Base-by-base conservation (phyloP, 2,113 vertebrate species). In the Osmerus mordax region DNA sequence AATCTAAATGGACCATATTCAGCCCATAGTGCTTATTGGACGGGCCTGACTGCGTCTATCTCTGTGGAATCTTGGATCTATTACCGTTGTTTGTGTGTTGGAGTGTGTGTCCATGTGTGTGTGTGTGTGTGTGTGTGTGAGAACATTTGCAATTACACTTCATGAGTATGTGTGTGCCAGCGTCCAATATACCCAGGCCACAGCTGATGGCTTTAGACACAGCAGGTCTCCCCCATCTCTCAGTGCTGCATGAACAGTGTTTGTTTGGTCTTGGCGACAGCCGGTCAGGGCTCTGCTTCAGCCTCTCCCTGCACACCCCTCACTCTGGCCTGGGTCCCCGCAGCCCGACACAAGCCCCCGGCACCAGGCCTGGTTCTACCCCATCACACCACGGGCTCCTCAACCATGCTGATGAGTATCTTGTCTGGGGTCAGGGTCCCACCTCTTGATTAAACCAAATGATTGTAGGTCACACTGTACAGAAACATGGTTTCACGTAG, bases 1-100 rank as follows among this genome's bases (percentile, higher is more conserved):
- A 74, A 81, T 73, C 79, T 84, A 86, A 87, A 90, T 89, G 87
- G 89, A 81, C 80, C 84, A 75, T 82, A 79, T 83, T 90, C 85
- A 74, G 58, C 13, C 47, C 56, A 52, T 36, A 28, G 25, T 59
- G 76, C 79, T 86, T 83, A 84, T 88, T 83, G 83, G 85, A 84
- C 84, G 71, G 72, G 79, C 71, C 81, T 13, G 69, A 25, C 13
- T 70, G 32, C 16, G 58, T 60, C 9, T 60, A 25, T 14, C 54
- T 52, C 12, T 74, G 81, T 71, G 69, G 36, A 79, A 61, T 81
- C 62, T 53, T 77, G 76, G 69, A n/a, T 9, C 16, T 16, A 56
- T 56, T 56, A 64, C 80, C 80, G 84, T 81, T 86, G 82, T 76
- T 76, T 74, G 79, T 77, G 77, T 86, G 60, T 74, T 67, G 18